Percentiles rank a stretch among this genome's conserved stretches.
Conservation (phyloP, 2,888 invertebrate species). For the Amitus sp. region DNA sequence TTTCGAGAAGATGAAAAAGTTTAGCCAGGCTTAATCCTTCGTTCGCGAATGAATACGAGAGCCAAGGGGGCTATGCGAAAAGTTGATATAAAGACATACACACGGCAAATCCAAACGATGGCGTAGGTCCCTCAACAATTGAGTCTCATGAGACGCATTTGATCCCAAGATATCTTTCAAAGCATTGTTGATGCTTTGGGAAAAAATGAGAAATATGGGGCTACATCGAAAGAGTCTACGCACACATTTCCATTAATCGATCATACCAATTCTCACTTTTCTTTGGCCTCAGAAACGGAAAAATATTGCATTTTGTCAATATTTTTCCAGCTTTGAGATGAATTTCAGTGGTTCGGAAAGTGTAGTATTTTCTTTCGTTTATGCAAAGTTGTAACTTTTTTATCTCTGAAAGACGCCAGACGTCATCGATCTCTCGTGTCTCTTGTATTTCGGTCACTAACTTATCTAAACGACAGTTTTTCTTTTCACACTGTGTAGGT, state of each 20-base stretch:
- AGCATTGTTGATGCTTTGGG: background rate
- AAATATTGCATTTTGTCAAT: too few species aligned
- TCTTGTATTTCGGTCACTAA: background rate
- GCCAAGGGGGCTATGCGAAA: slow-evolving; percentile 1
- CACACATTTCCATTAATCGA: background rate
- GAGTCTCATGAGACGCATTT: slow-evolving; percentile 6
- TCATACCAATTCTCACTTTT: slow-evolving; percentile 1
- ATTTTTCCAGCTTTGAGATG: too few species aligned
- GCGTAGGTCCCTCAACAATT: slow-evolving; percentile 3
- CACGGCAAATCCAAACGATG: slow-evolving; percentile 4
- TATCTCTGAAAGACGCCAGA: background rate
- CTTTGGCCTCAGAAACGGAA: background rate
- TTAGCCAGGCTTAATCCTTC: background rate
- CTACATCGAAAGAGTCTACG: background rate
- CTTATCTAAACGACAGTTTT: background rate
- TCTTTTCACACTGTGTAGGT: background rate
- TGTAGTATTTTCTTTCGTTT: background rate
- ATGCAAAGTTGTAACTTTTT: background rate
- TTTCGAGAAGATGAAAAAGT: background rate
- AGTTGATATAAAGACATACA: slow-evolving; percentile 8
- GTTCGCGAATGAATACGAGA: background rate
- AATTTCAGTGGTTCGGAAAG: too few species aligned
- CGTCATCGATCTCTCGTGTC: background rate
- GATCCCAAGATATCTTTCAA: slow-evolving; percentile 3
- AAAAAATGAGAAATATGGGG: slow-evolving; percentile 1